These are phyloP conservation scores for Mythimna impura DNA, from an alignment of 2,888 invertebrate species.

Conservation along the genomic window DNA sequence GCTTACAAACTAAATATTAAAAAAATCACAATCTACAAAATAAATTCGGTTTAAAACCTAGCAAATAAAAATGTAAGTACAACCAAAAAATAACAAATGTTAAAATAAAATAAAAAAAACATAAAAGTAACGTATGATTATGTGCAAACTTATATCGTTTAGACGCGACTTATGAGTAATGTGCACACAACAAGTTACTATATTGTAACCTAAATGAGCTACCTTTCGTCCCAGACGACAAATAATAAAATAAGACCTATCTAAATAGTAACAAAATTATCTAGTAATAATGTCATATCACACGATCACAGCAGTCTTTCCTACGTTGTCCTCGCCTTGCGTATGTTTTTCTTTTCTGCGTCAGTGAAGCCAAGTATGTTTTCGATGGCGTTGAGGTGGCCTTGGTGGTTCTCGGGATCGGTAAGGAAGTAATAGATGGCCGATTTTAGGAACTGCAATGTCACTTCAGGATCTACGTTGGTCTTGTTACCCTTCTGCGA, in stretches of 20 bases:
- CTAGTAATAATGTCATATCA: constrained; percentile 82
- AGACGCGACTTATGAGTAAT: constrained; percentile 58
- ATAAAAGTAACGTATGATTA: constrained; percentile 49
- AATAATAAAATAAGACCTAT: constrained; percentile 73
- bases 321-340: constrained; percentile 91
- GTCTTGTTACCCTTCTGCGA: constrained; percentile 93
- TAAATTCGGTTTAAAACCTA: constrained; percentile 80
- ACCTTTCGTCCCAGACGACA: constrained; percentile 72
- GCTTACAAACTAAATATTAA: constrained; percentile 78
- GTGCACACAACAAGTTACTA: constrained; percentile 68
- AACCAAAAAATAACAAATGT: constrained; percentile 71
- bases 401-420: constrained; percentile 96
- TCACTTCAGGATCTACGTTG: constrained; percentile 96
- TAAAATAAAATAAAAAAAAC: constrained; percentile 52
- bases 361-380: constrained; percentile 97
- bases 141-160: constrained; percentile 53
- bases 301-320: constrained; percentile 83
- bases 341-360: constrained; percentile 94
- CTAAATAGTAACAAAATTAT: constrained; percentile 73
- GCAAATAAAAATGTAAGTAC: constrained; percentile 65
- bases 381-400: constrained; percentile 97
- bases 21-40: constrained; percentile 82
- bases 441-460: constrained; percentile 97
- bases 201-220: constrained; percentile 59
- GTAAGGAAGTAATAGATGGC: constrained; percentile 98